Percentiles rank a stretch among this genome's conserved stretches.
Evolutionary conservation across 2,888 invertebrate genomes (phyloP).

Genomic region (Nudaria mundana): DNA sequence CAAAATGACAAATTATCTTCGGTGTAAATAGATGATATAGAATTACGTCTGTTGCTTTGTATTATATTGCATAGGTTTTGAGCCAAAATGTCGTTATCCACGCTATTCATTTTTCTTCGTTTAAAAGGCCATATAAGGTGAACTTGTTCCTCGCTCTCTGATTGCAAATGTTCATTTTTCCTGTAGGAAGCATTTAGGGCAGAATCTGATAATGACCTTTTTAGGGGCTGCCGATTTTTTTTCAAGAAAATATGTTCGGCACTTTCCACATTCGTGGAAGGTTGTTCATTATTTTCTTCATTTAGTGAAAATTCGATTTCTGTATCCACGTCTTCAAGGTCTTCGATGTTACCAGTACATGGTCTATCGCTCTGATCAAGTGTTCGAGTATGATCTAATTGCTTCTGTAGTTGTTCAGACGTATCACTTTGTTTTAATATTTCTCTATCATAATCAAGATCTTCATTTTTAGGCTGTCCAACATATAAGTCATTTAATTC

Average conservation of each 20-base stretch:
- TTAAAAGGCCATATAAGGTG: slow-evolving; percentile 43
- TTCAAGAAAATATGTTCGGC: slow-evolving; percentile 1
- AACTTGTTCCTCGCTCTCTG: slow-evolving; percentile 30
- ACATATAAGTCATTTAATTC: not conserved
- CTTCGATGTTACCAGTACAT: not conserved
- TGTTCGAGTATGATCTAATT: not conserved
- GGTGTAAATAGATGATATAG: slow-evolving; percentile 60
- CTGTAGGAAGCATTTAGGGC: slow-evolving; percentile 41
- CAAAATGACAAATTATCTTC: slow-evolving; percentile 68
- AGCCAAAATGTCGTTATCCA: slow-evolving; percentile 39
- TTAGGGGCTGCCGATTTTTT: slow-evolving; percentile 33
- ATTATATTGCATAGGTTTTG: slow-evolving; percentile 51
- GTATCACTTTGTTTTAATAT: too few relatives aligned
- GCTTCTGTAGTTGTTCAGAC: not conserved
- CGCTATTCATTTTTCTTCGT: slow-evolving; percentile 46
- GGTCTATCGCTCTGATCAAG: not conserved
- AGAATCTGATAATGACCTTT: slow-evolving; percentile 69
- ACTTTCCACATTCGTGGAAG: slow-evolving; percentile 10
- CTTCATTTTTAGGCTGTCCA: not conserved
- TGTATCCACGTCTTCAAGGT: not conserved
- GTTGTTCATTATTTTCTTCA: slow-evolving; percentile 6
- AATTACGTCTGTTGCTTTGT: slow-evolving; percentile 64
- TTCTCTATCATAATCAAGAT: not conserved
- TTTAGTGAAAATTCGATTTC: slow-evolving; percentile 5
- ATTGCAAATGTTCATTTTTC: slow-evolving; percentile 25